phyloP scores from a whole-genome alignment of 2,797 vertebrate species.

The Euphonia xanthogaster region DNA sequence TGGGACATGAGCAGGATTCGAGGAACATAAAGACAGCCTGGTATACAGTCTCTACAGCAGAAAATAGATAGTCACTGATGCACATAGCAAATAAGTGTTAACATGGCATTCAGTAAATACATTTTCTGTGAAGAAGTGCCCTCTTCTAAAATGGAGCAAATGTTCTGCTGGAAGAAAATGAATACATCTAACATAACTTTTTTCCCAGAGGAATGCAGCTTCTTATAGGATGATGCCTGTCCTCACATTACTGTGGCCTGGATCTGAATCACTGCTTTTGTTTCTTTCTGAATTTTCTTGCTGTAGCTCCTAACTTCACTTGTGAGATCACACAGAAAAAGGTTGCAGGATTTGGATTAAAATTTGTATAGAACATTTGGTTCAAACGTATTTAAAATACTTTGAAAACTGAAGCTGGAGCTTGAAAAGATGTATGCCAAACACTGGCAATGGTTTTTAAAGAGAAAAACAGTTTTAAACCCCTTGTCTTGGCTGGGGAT shows the following conservation, averaged over 20 bases:
- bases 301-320: neutral
- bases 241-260: neutral
- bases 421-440: neutral
- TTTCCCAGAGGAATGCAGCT: neutral
- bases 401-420: neutral
- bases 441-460: neutral
- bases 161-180: neutral
- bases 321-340: neutral
- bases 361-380: neutral
- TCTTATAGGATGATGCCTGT: neutral
- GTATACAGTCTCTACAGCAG: neutral
- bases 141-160: neutral
- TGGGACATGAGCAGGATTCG: neutral
- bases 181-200: rapidly evolving
- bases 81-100: neutral
- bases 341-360: neutral
- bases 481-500: neutral
- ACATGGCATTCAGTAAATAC: neutral
- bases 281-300: neutral
- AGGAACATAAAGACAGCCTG: neutral
- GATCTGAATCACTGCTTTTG: neutral
- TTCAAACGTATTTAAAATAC: neutral
- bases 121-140: neutral
- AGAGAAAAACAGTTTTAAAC: neutral
- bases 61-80: neutral